phyloP scores from a whole-genome alignment of 2,797 vertebrate species.

The Cyclura pinguis region DNA sequence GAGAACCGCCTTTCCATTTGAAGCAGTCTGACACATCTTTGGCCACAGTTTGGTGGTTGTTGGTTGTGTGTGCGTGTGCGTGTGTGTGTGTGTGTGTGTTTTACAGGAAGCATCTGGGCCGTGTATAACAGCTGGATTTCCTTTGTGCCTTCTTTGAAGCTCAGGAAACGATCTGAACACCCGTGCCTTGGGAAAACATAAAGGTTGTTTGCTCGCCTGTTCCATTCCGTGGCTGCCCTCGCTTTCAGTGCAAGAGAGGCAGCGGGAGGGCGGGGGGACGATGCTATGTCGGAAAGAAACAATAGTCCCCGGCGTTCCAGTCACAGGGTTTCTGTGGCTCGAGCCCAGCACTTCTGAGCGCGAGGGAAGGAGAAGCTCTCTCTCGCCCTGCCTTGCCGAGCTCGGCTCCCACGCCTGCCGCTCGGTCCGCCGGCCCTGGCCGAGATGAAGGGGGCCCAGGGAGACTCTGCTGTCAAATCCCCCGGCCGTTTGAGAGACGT shows the following conservation, averaged over 20 bases:
- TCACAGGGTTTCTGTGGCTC: too few species aligned
- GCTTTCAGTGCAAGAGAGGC: background rate
- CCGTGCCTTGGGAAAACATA: background rate
- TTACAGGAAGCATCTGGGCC: constrained; percentile 1
- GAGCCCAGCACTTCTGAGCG: background rate
- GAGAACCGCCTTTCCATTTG: background rate
- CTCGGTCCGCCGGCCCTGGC: background rate
- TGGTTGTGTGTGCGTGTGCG: too few species aligned
- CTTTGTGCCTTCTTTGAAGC: background rate
- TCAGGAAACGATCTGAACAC: background rate
- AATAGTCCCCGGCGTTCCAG: background rate
- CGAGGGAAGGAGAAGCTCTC: background rate
- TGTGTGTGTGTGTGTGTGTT: too few species aligned
- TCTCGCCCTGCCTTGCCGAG: background rate
- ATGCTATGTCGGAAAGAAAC: background rate
- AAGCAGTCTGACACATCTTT: background rate
- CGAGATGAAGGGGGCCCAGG: background rate
- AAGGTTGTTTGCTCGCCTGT: background rate
- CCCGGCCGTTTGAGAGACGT: background rate
- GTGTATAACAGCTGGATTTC: constrained; percentile 6
- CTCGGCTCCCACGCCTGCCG: background rate
- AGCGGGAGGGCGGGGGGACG: too few species aligned
- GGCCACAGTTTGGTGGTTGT: background rate
- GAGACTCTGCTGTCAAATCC: background rate
- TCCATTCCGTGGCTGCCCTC: too few species aligned